Evolutionary conservation across 2,888 invertebrate genomes (phyloP).

Genomic region (Brassicogethes aeneus): DNA sequence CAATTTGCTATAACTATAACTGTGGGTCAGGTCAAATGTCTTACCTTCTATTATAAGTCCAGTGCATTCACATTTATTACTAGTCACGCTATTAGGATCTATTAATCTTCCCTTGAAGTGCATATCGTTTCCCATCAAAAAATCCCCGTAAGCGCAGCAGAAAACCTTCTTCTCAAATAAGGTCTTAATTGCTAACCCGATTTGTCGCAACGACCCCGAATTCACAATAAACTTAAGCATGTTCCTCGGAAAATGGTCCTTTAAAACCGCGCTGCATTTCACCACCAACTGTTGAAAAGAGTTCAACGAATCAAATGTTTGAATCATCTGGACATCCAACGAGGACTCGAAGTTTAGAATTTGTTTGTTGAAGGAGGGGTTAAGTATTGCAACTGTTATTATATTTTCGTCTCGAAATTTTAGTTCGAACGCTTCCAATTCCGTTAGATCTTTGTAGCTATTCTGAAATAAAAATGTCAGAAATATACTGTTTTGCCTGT

Average conservation of each 20-base stretch:
- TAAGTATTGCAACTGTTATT: conserved; percentile 42
- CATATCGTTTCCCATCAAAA: conserved; percentile 38
- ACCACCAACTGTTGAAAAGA: conserved; percentile 55
- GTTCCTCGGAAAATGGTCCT: conserved; percentile 51
- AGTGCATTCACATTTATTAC: conserved; percentile 39
- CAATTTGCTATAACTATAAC: too few species aligned
- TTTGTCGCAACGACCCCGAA: conserved; percentile 40
- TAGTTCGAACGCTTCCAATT: conserved; percentile 15
- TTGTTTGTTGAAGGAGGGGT: conserved; percentile 41
- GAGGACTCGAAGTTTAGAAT: conserved; percentile 36
- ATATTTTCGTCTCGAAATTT: conserved; percentile 25
- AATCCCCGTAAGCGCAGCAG: conserved; percentile 53
- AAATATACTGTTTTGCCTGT: too few species aligned
- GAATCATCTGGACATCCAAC: conserved; percentile 53
- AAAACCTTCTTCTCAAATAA: conserved; percentile 52
- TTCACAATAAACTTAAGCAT: conserved; percentile 51
- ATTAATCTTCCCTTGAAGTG: conserved; percentile 31
- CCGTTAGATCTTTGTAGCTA: conserved; percentile 22
- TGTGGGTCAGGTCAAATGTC: too few species aligned
- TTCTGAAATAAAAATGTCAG: conserved; percentile 19
- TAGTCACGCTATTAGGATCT: conserved; percentile 29
- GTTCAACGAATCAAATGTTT: conserved; percentile 54
- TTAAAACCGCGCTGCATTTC: conserved; percentile 56
- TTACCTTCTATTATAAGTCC: conserved; percentile 37
- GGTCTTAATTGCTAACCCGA: conserved; percentile 50